Conservation (phyloP, 2,113 vertebrate species). For the Pangasianodon gigas region DNA sequence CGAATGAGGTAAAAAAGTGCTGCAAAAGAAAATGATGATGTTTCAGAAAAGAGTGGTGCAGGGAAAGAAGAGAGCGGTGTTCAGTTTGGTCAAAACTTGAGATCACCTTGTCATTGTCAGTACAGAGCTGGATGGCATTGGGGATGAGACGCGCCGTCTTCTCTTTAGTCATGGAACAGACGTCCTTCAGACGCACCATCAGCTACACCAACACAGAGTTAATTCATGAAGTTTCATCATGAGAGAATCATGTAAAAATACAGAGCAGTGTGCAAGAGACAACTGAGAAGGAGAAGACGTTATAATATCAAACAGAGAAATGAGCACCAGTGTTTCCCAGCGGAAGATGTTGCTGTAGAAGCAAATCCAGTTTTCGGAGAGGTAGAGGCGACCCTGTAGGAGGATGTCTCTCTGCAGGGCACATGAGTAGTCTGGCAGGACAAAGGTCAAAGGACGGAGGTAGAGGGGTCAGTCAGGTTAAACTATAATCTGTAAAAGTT, state of each 20-base stretch:
- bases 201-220: constrained; percentile 70
- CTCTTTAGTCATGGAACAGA: constrained; percentile 99
- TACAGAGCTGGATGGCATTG: constrained; percentile 99
- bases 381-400: constrained; percentile 99
- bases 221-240: background rate
- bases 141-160: constrained; percentile 98
- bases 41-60: background rate
- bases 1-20: constrained; percentile 99
- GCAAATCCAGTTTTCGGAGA: constrained; percentile 99
- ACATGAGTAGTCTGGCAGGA: constrained; percentile 96
- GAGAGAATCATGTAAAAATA: background rate
- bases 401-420: constrained; percentile 98
- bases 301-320: constrained; percentile 80
- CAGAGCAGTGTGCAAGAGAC: background rate
- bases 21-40: constrained; percentile 53
- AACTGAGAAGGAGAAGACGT: constrained; percentile 67
- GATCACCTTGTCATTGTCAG: constrained; percentile 95
- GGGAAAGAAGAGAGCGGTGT: background rate
- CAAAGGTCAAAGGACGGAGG: constrained; percentile 45
- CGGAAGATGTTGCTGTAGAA: constrained; percentile 99
- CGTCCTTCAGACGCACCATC: constrained; percentile 96
- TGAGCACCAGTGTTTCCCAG: constrained; percentile 96
- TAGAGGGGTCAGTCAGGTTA: background rate
- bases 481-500: background rate
- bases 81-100: too few relatives aligned